Conservation (phyloP, 2,113 vertebrate genomes). For the Passer domesticus region DNA sequence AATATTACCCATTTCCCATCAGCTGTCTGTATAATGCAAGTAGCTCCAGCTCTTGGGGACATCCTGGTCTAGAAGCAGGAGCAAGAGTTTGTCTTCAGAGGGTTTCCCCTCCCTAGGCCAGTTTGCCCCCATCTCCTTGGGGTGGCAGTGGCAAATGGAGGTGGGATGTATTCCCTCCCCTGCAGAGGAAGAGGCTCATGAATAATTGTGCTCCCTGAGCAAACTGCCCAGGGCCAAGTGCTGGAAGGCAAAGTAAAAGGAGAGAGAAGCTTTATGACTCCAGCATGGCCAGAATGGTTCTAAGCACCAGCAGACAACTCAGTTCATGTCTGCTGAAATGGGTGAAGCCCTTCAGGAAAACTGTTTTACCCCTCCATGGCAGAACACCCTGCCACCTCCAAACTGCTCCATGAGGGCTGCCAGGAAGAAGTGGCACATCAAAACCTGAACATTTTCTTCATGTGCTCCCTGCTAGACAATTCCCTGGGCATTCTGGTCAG, state of each 20-base stretch:
- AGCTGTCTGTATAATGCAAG: background rate
- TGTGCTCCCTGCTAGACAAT: rapidly evolving
- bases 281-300: background rate
- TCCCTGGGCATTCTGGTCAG: background rate
- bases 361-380: background rate
- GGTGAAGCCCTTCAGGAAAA: background rate
- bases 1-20: background rate
- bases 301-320: background rate
- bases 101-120: background rate
- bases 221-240: background rate
- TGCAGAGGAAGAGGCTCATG: background rate
- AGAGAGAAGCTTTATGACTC: background rate
- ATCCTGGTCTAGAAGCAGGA: background rate
- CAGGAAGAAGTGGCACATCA: background rate
- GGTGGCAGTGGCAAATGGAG: background rate
- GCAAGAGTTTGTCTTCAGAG: background rate
- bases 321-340: background rate
- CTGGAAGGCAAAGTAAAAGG: background rate
- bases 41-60: background rate
- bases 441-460: background rate
- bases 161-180: background rate
- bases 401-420: background rate
- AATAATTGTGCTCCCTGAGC: background rate
- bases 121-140: background rate
- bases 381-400: background rate